Conservation (phyloP, 2,113 vertebrate genomes). For the Otus sunia region DNA sequence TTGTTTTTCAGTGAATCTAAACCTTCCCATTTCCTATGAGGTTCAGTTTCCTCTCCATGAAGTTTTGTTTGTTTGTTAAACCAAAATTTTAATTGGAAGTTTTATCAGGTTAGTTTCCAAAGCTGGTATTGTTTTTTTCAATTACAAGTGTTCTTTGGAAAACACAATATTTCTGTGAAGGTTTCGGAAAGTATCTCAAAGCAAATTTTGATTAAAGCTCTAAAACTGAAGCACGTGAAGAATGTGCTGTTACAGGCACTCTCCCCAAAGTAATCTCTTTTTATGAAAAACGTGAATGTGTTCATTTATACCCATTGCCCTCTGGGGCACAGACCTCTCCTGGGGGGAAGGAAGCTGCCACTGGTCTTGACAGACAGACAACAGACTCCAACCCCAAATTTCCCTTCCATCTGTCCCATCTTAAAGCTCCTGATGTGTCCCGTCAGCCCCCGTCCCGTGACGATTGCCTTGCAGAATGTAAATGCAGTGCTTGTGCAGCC, state of each 20-base stretch:
- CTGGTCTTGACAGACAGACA: neutral
- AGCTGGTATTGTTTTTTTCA: neutral
- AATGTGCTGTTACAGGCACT: neutral
- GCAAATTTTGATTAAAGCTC: constrained; percentile 23
- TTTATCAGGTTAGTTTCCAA: neutral
- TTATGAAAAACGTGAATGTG: neutral
- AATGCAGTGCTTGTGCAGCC: fast-evolving
- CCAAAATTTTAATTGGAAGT: neutral
- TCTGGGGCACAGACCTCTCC: neutral
- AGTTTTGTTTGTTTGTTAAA: neutral
- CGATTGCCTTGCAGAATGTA: neutral
- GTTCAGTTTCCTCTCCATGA: neutral
- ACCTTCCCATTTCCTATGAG: neutral
- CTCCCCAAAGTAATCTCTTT: neutral
- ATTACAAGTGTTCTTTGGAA: neutral
- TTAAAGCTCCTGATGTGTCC: neutral
- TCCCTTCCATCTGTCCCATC: neutral
- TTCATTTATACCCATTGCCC: neutral
- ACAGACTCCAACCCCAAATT: neutral
- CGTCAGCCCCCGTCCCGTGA: neutral
- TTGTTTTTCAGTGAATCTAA: neutral
- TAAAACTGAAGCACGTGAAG: neutral
- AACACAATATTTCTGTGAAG: neutral
- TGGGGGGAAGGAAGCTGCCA: neutral
- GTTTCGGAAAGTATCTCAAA: neutral